Evolutionary conservation across 2,113 vertebrate genomes (phyloP).

Genomic region (Kryptolebias marmoratus): DNA sequence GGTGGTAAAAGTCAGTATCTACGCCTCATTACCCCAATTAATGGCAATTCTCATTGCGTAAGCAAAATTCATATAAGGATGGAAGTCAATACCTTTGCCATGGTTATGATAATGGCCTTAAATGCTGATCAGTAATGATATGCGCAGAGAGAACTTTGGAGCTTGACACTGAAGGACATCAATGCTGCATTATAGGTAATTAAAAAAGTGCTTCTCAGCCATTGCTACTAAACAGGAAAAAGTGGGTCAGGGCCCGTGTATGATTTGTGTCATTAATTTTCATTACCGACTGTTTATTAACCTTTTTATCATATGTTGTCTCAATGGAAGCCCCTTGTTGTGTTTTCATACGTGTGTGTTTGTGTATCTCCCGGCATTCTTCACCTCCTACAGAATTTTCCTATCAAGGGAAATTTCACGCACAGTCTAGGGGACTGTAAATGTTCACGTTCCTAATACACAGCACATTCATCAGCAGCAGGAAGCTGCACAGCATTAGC

Average conservation of each 20-base stretch:
- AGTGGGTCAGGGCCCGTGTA: slow-evolving; percentile 66
- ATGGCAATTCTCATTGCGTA: slow-evolving; percentile 74
- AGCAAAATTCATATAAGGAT: slow-evolving; percentile 74
- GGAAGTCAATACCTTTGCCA: slow-evolving; percentile 76
- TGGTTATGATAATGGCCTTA: slow-evolving; percentile 69
- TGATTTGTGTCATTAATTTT: slow-evolving; percentile 79
- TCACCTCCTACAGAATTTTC: slow-evolving; percentile 47
- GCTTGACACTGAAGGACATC: slow-evolving; percentile 73
- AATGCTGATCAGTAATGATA: slow-evolving; percentile 64
- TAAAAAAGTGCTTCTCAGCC: slow-evolving; percentile 64
- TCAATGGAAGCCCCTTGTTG: slow-evolving; percentile 25
- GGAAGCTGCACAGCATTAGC: slow-evolving; percentile 67
- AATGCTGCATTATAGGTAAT: slow-evolving; percentile 66
- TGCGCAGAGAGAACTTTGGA: slow-evolving; percentile 55
- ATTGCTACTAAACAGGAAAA: slow-evolving; percentile 71
- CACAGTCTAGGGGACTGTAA: slow-evolving; percentile 69
- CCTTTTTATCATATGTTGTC: slow-evolving; percentile 66
- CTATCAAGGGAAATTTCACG: slow-evolving; percentile 62
- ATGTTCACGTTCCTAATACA: slow-evolving; percentile 73
- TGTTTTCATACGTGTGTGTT: slow-evolving; percentile 20
- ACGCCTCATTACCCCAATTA: slow-evolving; percentile 79
- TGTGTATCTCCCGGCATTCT: slow-evolving; percentile 32
- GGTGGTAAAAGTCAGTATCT: slow-evolving; percentile 61
- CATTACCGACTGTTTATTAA: slow-evolving; percentile 74
- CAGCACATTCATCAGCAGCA: slow-evolving; percentile 70